A percentile compares a stretch with the other conserved stretches of the same genome.
Evolutionary conservation across 2,797 vertebrate species (phyloP).

Genomic region (Sebastes goodei): DNA sequence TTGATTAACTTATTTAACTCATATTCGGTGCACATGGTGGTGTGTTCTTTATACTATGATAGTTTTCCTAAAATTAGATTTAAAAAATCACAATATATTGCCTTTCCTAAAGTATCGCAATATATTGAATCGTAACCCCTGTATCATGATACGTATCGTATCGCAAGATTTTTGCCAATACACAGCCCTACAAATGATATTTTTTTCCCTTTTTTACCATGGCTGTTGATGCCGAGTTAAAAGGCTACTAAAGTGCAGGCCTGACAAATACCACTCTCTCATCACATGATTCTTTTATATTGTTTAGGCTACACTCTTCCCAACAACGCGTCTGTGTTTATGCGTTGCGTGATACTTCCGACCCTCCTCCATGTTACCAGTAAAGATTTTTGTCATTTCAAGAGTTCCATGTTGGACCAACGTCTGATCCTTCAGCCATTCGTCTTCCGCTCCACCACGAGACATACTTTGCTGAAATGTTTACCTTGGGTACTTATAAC

Average conservation of each 20-base stretch:
- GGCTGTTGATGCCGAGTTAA: background rate
- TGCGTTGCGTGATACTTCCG: constrained; percentile 37
- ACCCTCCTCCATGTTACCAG: constrained; percentile 35
- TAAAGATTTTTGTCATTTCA: constrained; percentile 54
- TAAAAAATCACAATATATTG: too few species aligned
- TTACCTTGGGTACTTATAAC: constrained; percentile 75
- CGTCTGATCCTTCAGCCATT: constrained; percentile 52
- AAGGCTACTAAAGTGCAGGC: background rate
- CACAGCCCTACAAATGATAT: too few species aligned
- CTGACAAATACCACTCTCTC: constrained; percentile 21
- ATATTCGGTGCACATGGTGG: too few species aligned
- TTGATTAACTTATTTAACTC: too few species aligned
- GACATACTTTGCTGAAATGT: constrained; percentile 79
- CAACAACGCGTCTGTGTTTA: constrained; percentile 60
- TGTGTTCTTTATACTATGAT: too few species aligned
- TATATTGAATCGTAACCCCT: too few species aligned
- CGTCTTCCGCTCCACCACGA: constrained; percentile 57
- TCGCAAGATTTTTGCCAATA: too few species aligned
- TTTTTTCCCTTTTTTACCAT: background rate
- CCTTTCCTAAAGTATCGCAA: too few species aligned
- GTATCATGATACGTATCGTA: background rate
- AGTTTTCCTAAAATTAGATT: too few species aligned
- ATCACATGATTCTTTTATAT: constrained; percentile 23
- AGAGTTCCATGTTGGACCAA: constrained; percentile 46
- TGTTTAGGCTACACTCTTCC: constrained; percentile 54